Evolutionary conservation across 2,888 invertebrate species (phyloP), one percentile per base, ranked within the genome.

Genomic region (Cerastis rubricosa): DNA sequence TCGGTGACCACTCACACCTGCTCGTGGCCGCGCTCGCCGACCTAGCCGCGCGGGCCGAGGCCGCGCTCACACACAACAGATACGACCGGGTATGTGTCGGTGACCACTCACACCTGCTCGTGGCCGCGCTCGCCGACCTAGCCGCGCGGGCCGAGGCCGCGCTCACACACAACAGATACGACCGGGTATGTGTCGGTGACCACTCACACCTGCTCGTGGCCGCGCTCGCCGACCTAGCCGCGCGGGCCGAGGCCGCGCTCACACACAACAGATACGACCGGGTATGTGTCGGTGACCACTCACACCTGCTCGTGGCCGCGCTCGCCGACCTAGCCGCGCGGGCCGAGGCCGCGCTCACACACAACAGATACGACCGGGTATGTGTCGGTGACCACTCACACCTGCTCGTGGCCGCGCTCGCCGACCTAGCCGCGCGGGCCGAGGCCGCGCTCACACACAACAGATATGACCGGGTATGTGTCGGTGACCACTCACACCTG

Each of bases 351-450:
- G 78, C 89, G 9, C 83, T 95, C 59, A 89, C 93, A 75, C 90
- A 91, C 3, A 87, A 94, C 74, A 85, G 88, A 57, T 95, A 96
- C 78, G 92, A 91, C 17, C 81, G 93, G 91, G 95, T 73, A 64
- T 25, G n/a, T 63, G 4, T 63, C 35, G 22, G 57, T 14, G 8
- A 51, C 9, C 22, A 51, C 8, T 12, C 45, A 45, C 45, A 45
- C 11, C 45, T n/a, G n/a, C n/a, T n/a, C n/a, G n/a, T n/a, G n/a
- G n/a, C n/a, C n/a, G n/a, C n/a, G n/a, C 81, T 95, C 14, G 78
- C 85, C 0, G 95, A 95, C 57, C 74, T 95, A 35, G 85, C 92
- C 6, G 70, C 91, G 1, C 77, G 93, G 0, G 93, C 94, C 0
- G 94, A 94, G 82, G 84, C 81, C 2, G 78, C 89, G 9, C 83